Conservation (phyloP, 2,113 vertebrate genomes). For the Leucopternis melanops region DNA sequence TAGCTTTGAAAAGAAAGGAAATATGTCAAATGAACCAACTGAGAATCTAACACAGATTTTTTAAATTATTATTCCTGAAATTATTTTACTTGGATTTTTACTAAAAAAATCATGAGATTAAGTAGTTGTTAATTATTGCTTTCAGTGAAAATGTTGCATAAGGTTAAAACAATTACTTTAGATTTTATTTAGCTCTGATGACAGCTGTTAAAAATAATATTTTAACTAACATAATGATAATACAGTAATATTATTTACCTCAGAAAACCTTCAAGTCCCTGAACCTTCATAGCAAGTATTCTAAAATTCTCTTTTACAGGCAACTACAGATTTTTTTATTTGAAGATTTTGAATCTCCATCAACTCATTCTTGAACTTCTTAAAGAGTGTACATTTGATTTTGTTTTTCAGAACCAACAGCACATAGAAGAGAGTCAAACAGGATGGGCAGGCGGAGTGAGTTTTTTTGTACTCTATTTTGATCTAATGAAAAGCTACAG, state of each 20-base stretch:
- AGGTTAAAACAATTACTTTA: neutral
- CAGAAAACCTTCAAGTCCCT: neutral
- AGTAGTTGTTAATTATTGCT: neutral
- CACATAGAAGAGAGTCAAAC: conserved; percentile 86
- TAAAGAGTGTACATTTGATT: neutral
- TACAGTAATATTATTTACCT: neutral
- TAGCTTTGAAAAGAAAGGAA: neutral
- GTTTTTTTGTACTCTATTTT: conserved; percentile 52
- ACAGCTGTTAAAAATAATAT: neutral
- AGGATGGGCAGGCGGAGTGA: conserved; percentile 94
- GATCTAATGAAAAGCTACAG: conserved; percentile 19
- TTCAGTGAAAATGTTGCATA: neutral
- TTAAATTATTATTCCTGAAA: neutral
- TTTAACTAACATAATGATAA: neutral
- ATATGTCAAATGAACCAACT: neutral
- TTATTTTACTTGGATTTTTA: neutral
- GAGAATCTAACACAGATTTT: neutral
- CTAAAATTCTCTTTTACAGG: neutral
- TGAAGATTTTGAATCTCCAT: neutral
- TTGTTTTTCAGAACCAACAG: conserved; percentile 71
- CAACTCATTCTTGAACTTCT: neutral
- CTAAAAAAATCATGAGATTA: neutral
- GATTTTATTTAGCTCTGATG: neutral
- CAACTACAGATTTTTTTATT: neutral
- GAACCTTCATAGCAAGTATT: neutral